phyloP scores from a whole-genome alignment of 2,797 vertebrate species.

The Spinus olivaceus region DNA sequence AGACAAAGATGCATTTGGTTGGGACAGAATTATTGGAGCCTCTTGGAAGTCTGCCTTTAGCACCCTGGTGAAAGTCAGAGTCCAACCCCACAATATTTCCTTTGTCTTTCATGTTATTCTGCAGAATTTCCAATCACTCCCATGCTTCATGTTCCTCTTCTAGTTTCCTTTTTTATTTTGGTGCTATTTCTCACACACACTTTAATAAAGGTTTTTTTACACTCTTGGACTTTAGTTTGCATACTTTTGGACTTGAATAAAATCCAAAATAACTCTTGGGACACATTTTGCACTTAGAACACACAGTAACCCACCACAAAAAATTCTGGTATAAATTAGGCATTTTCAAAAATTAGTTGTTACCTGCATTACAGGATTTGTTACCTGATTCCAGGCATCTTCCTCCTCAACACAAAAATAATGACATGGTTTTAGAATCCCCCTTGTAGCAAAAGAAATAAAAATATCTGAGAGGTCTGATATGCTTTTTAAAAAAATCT shows the following conservation, averaged over 20 bases:
- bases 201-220: neutral
- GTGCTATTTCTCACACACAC: rapidly evolving
- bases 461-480: neutral
- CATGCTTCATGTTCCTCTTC: neutral
- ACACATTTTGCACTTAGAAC: neutral
- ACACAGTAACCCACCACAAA: neutral
- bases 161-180: neutral
- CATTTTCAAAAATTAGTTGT: neutral
- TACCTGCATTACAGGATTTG: too few relatives aligned
- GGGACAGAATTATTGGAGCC: neutral
- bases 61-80: neutral
- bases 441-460: neutral
- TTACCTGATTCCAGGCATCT: neutral
- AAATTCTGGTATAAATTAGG: neutral
- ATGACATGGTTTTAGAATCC: neutral
- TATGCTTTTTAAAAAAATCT: neutral
- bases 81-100: neutral
- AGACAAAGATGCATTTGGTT: neutral
- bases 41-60: neutral
- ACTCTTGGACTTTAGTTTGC: too few relatives aligned
- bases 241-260: too few relatives aligned
- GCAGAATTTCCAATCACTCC: neutral
- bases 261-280: neutral
- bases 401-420: neutral
- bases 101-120: neutral